Percentiles rank a stretch among this genome's conserved stretches.
Conservation (phyloP, 2,113 vertebrate genomes). For the Amphiprion ocellaris region DNA sequence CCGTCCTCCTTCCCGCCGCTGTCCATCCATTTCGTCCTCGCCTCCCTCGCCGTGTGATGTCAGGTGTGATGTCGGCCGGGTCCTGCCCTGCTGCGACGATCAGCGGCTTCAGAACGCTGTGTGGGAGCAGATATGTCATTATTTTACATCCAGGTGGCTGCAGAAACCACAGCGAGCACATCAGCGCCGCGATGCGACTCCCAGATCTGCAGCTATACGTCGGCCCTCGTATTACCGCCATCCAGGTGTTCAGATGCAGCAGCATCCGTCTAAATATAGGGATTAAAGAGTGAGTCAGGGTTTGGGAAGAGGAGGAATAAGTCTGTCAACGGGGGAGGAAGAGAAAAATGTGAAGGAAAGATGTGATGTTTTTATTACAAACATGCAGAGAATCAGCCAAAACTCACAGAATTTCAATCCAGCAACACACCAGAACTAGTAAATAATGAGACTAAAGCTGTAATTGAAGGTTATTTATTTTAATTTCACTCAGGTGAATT, state of each 20-base stretch:
- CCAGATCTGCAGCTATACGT: constrained; percentile 46
- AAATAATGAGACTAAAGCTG: too few species aligned
- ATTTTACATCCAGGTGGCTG: constrained; percentile 76
- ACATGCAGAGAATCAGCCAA: too few species aligned
- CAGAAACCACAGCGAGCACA: constrained; percentile 57
- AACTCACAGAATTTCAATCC: too few species aligned
- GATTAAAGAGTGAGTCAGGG: constrained; percentile 52
- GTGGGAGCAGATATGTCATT: constrained; percentile 80
- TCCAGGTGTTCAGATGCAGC: constrained; percentile 70
- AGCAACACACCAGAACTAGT: too few species aligned
- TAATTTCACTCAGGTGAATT: too few species aligned
- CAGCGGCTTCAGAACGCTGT: constrained; percentile 43
- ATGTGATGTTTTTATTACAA: too few species aligned
- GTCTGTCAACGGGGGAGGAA: constrained; percentile 23
- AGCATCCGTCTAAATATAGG: constrained; percentile 71
- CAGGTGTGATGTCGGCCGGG: constrained; percentile 53
- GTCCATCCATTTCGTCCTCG: constrained; percentile 39
- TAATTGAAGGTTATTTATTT: too few species aligned
- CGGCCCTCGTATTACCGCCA: constrained; percentile 46
- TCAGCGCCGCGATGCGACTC: constrained; percentile 39
- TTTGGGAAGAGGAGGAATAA: constrained; percentile 30
- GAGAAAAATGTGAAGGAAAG: constrained; percentile 7
- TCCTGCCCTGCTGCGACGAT: constrained; percentile 68
- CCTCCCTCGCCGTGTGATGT: constrained; percentile 41
- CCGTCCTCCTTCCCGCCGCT: constrained; percentile 25